Percentiles rank a stretch among this genome's conserved stretches.
Conservation (phyloP, 2,113 vertebrate genomes). For the Neotragus moschatus region DNA sequence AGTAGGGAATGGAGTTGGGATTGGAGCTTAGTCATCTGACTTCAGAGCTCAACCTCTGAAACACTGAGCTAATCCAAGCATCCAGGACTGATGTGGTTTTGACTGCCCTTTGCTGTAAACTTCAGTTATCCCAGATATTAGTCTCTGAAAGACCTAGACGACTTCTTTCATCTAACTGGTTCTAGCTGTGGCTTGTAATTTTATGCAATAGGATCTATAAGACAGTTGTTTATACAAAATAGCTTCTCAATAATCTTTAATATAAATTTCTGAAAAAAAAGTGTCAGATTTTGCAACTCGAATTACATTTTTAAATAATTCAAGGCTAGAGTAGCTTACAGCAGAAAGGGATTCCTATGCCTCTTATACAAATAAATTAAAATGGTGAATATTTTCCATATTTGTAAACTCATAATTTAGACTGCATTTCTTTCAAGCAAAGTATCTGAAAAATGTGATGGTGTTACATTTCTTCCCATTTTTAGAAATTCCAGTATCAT, state of each 20-base stretch:
- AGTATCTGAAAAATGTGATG: not conserved
- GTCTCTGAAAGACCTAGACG: not conserved
- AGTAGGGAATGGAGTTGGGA: not conserved
- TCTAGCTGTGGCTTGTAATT: not conserved
- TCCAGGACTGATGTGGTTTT: not conserved
- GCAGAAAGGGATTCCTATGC: not conserved
- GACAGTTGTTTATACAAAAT: not conserved
- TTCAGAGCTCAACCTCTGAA: not conserved
- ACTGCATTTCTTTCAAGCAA: not conserved
- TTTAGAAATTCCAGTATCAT: not conserved
- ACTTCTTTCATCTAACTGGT: not conserved
- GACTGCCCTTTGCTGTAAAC: not conserved
- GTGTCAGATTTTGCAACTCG: not conserved
- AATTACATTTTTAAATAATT: not conserved
- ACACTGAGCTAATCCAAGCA: not conserved
- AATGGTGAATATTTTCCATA: not conserved
- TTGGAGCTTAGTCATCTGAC: not conserved
- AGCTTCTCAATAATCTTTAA: not conserved
- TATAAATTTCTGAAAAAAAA: not conserved
- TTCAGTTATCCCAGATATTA: not conserved
- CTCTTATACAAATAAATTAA: not conserved
- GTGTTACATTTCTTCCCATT: not conserved
- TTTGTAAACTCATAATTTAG: not conserved
- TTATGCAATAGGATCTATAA: not conserved
- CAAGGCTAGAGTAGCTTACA: not conserved